Conservation (phyloP, 2,113 vertebrate genomes). For the Ceratotherium simum region DNA sequence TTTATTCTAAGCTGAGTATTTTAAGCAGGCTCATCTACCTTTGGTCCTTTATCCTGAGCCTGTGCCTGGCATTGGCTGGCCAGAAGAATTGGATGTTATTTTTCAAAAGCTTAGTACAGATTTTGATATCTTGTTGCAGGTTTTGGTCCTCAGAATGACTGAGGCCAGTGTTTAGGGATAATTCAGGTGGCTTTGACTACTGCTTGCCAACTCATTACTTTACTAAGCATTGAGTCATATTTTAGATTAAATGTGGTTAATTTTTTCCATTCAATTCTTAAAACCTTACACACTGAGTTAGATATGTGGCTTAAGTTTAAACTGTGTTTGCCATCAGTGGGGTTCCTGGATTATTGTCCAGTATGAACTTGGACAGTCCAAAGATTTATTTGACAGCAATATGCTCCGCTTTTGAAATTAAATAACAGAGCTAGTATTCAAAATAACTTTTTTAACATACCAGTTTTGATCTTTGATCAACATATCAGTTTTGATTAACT, state of each 20-base stretch:
- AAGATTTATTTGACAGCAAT: background rate
- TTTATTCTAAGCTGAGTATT: background rate
- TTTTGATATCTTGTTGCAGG: conserved; percentile 26
- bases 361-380: background rate
- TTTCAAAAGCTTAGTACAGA: conserved; percentile 2
- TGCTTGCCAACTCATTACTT: conserved; percentile 35
- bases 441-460: background rate
- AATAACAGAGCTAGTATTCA: conserved; percentile 36
- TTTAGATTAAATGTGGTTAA: conserved; percentile 49
- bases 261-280: conserved; percentile 56
- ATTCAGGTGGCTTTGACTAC: conserved; percentile 62
- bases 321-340: background rate
- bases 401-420: conserved; percentile 33
- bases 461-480: conserved; percentile 19
- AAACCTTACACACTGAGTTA: background rate
- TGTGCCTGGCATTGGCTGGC: background rate
- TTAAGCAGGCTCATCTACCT: background rate
- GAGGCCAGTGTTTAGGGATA: conserved; percentile 55
- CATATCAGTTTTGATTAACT: conserved; percentile 30
- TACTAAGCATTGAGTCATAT: conserved; percentile 76
- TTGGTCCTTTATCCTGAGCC: background rate
- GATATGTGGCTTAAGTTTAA: background rate
- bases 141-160: conserved; percentile 71
- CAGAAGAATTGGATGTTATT: conserved; percentile 18
- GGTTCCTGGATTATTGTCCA: background rate